Evolutionary conservation across 2,888 invertebrate species (phyloP), one percentile per base, ranked within the genome.

Genomic region (Catocala nupta): DNA sequence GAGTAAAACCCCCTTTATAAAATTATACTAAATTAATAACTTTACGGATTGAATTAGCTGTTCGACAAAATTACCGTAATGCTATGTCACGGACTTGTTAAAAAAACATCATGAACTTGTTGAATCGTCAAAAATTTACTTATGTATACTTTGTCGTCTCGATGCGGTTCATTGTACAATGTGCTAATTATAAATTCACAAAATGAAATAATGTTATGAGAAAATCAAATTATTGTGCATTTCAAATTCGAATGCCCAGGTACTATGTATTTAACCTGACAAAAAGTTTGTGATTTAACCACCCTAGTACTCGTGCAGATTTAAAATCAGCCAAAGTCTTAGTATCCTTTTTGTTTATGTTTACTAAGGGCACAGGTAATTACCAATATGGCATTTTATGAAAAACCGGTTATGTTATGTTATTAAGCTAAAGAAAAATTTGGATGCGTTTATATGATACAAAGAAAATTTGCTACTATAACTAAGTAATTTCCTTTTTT

Each of bases 1-100:
- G 73, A 77, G 75, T 72, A 69, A 73, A 73, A 65, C 77, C 76
- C 78, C 73, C 75, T 75, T 66, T 39, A 39, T 25, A 36, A 50
- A 60, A 55, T 55, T 53, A 51, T 52, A 55, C 52, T 56, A 44
- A 39, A 36, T 25, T 16, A 36, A 12, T 34, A 13, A 34, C 4
- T 56, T 49, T 16, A 47, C 13, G 36, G 9, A 39, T 47, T 10
- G 25, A 8, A 57, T 61, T 13, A 55, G 5, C 33, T 52, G 25
- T 10, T 53, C 42, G 55, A 61, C 39, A 61, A 47, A 45, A 12
- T 45, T 45, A 7, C 11, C 7, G 12, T 7, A 45, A 45, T 45
- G 9, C 36, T 8, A 39, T 39, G 36, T 39, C 36, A 39, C 36
- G 5, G 45, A 45, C 12, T 12, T 45, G 45, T 45, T 12, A 45